Evolutionary conservation across 2,888 invertebrate genomes (phyloP).

Genomic region (Plebejus anna): DNA sequence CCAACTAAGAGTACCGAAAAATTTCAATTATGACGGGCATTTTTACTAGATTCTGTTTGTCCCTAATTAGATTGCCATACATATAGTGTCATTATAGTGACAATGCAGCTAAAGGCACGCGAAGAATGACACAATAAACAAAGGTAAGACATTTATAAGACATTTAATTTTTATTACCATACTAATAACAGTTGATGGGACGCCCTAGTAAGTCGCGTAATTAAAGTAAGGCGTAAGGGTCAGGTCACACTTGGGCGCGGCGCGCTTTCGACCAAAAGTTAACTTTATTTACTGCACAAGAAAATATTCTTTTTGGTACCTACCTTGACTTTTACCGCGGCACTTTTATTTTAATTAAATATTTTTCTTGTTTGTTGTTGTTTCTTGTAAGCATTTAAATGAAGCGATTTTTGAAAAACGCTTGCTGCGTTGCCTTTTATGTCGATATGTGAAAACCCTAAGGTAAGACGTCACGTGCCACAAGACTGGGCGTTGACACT

Average conservation of each 20-base stretch:
- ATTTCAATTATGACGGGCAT: not conserved
- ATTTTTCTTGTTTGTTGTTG: no score
- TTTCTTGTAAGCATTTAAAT: no score
- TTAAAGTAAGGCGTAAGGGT: conserved; percentile 20
- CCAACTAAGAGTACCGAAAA: not conserved
- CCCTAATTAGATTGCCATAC: not conserved
- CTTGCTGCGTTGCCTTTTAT: not conserved
- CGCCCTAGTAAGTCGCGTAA: conserved; percentile 24
- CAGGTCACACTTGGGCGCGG: not conserved
- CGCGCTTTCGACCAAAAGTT: not conserved
- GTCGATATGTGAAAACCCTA: not conserved
- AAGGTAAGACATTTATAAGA: conserved; percentile 25
- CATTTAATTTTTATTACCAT: conserved; percentile 28
- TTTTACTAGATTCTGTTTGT: not conserved
- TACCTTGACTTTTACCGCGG: no score
- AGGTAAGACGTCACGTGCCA: not conserved
- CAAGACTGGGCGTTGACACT: conserved; percentile 11
- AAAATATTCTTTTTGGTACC: not conserved
- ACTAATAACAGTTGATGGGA: conserved; percentile 27
- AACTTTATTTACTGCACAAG: not conserved
- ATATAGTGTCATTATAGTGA: conserved; percentile 1
- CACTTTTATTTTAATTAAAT: no score
- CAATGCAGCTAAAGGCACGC: conserved; percentile 18
- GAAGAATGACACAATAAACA: conserved; percentile 25
- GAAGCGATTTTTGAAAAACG: not conserved